A percentile compares a stretch with the other conserved stretches of the same genome.
phyloP scores from a whole-genome alignment of 92 coral and sea anemone genomes.

The Epizoanthus illoricatus region DNA sequence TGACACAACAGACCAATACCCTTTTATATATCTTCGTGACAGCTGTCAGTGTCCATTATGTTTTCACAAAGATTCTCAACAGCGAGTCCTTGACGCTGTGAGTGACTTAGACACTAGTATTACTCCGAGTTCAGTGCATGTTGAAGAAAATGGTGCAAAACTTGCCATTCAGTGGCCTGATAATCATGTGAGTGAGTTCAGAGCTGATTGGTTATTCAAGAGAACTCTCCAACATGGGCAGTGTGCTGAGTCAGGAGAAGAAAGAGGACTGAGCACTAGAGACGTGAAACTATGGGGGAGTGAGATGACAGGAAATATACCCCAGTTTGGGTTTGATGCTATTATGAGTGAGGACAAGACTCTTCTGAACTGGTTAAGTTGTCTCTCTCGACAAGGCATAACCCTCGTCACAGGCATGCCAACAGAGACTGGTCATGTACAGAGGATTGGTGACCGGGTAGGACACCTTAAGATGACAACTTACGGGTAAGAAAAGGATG shows the following conservation, averaged over 20 bases:
- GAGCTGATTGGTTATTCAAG: conserved; percentile 58
- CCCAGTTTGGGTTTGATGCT: conserved; percentile 58
- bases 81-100: conserved; percentile 62
- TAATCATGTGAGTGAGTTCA: conserved; percentile 66
- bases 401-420: conserved; percentile 70
- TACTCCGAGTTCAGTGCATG: conserved; percentile 38
- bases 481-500: conserved; percentile 53
- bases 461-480: conserved; percentile 69
- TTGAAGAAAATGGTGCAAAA: conserved; percentile 52
- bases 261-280: conserved; percentile 37
- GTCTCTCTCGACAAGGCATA: conserved; percentile 67
- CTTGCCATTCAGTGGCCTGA: conserved; percentile 77
- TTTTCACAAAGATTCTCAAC: conserved; percentile 65
- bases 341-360: conserved; percentile 56
- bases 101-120: conserved; percentile 46
- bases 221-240: conserved; percentile 52
- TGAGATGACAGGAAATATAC: conserved; percentile 59
- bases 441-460: conserved; percentile 67
- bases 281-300: conserved; percentile 74
- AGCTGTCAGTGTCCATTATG: conserved; percentile 78
- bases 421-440: conserved; percentile 64
- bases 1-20: conserved; percentile 58
- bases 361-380: conserved; percentile 65
- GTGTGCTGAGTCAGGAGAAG: not conserved
- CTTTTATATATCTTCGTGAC: conserved; percentile 79